Conservation (phyloP, 2,888 invertebrate genomes). For the Kuschelorhynchus macadamiae region DNA sequence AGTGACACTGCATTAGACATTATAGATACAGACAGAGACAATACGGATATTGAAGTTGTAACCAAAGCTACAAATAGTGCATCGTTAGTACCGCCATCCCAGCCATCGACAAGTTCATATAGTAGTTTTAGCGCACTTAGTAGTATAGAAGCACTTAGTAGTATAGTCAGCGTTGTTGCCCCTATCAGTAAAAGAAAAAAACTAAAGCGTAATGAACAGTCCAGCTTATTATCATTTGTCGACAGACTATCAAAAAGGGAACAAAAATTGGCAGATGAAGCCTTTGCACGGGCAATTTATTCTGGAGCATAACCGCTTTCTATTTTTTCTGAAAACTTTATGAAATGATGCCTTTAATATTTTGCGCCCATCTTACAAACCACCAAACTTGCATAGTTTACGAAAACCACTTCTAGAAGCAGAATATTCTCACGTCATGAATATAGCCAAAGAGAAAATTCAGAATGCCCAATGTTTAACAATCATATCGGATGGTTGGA, state of each 20-base stretch:
- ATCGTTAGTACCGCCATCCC: too few relatives aligned
- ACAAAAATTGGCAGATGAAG: too few relatives aligned
- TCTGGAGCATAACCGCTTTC: too few relatives aligned
- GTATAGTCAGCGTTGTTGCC: not conserved
- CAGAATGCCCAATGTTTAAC: not conserved
- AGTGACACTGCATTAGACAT: not conserved
- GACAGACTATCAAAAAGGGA: too few relatives aligned
- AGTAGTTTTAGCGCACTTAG: too few relatives aligned
- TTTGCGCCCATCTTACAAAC: constrained; percentile 2
- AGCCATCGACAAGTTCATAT: too few relatives aligned
- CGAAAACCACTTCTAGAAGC: constrained; percentile 4
- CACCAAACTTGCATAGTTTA: constrained; percentile 2
- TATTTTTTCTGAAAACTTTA: too few relatives aligned
- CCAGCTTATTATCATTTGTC: not conserved
- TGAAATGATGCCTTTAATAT: not conserved
- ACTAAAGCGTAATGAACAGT: not conserved
- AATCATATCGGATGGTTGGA: not conserved
- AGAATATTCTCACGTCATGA: not conserved
- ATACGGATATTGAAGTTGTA: not conserved
- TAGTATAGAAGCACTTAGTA: too few relatives aligned
- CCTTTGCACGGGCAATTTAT: too few relatives aligned
- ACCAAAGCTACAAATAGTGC: not conserved
- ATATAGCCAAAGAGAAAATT: not conserved
- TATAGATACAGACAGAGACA: not conserved
- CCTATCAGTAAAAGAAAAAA: too few relatives aligned